Evolutionary conservation across 2,113 vertebrate genomes (phyloP), one percentile per base, ranked within the genome.

Genomic region (Garra rufa): DNA sequence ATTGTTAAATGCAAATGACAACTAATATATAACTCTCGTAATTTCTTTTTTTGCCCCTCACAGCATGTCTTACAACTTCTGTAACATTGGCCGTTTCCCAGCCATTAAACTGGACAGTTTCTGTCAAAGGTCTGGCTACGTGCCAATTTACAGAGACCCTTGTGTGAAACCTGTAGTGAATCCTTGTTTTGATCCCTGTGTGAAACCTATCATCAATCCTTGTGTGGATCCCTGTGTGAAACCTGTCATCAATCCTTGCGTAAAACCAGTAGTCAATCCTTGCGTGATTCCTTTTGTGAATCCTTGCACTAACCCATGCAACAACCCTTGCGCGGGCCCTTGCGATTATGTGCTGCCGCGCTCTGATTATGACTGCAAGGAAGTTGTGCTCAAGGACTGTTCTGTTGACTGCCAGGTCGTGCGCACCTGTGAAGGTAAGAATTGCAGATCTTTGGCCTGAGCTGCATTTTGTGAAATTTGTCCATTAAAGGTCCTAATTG

Each of bases 11-110:
- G 3, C 24, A 48, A 10, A 7, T 74, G 43, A 24, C 21, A 78
- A 9, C 19, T 57, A 57, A 59, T 19, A 17, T 19, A 17, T 38
- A 21, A 38, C n/a, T 41, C 21, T 63, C 7, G 17, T 79, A n/a
- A 9, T 30, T 50, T 81, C 7, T 19, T 50, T 46, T 70, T 81
- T 19, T 38, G 3, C 28, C 28, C 17, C 11, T 24, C 1, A 24
- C 30, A 82, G 80, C 44, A 82, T 82, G 80, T 70, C 80, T 82
- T 0, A 70, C 63, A 82, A 70, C 80, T 82, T 17, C 46, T 82
- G 80, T 46, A 24, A 48, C 11, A 70, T 81, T 13, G 80, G 80
- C 46, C 80, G 80, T 46, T 82, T 82, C 63, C 80, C 80, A 34
- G 21, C 10, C 46, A 15, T 26, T 6, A 41, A 41, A 70, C 65